Evolutionary conservation across 2,888 invertebrate genomes (phyloP), one percentile per base, ranked within the genome.

Genomic region (Scotopteryx bipunctaria): DNA sequence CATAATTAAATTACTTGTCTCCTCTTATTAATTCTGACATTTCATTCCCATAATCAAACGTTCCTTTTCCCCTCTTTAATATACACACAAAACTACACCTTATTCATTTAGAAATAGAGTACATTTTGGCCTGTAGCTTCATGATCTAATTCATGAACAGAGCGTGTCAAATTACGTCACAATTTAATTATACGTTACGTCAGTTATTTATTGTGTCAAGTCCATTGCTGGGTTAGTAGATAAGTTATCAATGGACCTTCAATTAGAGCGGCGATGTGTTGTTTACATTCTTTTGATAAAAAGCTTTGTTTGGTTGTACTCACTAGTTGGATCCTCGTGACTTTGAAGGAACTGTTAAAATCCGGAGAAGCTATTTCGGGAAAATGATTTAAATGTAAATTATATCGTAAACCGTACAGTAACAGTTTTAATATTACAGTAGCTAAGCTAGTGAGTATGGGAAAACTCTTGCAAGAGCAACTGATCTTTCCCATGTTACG

Each of bases 121-220:
- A 36, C 14, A 58, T 38, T 61, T 56, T 40, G 1, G 5, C 11
- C 25, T 40, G 40, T 8, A 37, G 23, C 15, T n/a, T 13, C 23
- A 46, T 52, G 56, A 48, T 35, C 48, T 59, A 58, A 52, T 63
- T 64, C 52, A 57, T 46, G 61, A 63, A 64, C 64, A 65, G 61
- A 64, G 60, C 63, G 66, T 59, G 59, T 69, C 64, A 58, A 57
- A 64, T 67, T 67, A 67, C 66, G 57, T 64, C 60, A 62, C 59
- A 56, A 54, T 55, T 46, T 56, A 59, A 61, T 63, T 59, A 53
- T 48, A 32, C 45, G 35, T 49, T 44, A 45, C 44, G 57, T 51
- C 5, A 42, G 38, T 55, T 59, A 57, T 50, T 42, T 42, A 42
- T 32, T 59, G 41, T 62, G 62, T 62, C 59, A 62, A 59, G 57